A percentile compares a stretch with the other conserved stretches of the same genome.
Conservation (phyloP, 2,113 vertebrate genomes). For the Laterallus jamaicensis region DNA sequence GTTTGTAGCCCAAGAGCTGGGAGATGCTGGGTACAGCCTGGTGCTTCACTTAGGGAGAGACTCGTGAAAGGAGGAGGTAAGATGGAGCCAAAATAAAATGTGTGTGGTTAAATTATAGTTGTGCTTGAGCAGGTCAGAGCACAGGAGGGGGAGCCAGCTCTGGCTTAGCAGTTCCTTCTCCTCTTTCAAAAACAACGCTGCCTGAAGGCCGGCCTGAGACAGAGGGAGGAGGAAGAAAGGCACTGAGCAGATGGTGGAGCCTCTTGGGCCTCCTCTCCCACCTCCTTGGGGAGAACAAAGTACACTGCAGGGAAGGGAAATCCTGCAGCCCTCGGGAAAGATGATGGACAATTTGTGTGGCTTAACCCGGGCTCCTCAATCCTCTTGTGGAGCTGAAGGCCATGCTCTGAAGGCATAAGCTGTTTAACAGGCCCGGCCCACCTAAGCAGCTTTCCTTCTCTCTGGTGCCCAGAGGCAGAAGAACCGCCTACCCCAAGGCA, state of each 20-base stretch:
- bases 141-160: not conserved
- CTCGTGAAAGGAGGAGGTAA: not conserved
- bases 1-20: not conserved
- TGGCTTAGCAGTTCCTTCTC: slow-evolving; percentile 36
- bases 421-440: not conserved
- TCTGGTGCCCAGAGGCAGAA: rapidly evolving
- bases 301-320: not conserved
- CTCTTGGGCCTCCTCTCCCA: not conserved
- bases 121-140: not conserved
- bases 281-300: not conserved
- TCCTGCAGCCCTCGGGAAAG: not conserved
- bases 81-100: not conserved
- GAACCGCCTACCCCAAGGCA: rapidly evolving
- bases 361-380: not conserved
- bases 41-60: not conserved
- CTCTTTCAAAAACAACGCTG: slow-evolving; percentile 19
- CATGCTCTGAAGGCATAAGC: not conserved
- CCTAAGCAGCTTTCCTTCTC: slow-evolving; percentile 11
- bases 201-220: not conserved
- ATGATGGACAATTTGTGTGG: not conserved
- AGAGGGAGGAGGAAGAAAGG: not conserved
- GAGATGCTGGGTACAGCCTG: not conserved
- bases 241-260: not conserved
- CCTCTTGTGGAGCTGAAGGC: not conserved
- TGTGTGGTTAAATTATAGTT: not conserved